phyloP scores from a whole-genome alignment of 2,888 invertebrate species.

The Drosophila glabriapex region DNA sequence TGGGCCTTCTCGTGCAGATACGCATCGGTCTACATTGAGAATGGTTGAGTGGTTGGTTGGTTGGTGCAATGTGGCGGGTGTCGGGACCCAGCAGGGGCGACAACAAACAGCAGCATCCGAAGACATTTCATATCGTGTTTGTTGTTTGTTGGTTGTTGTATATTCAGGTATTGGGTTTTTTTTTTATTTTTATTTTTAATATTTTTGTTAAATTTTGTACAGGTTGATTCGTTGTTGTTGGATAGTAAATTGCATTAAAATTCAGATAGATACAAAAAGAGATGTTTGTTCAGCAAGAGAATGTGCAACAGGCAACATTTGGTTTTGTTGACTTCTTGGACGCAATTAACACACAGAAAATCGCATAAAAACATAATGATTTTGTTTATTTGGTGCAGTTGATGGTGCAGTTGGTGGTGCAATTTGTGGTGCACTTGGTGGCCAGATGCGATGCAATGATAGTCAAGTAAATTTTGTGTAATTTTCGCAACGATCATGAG shows the following conservation, averaged over 20 bases:
- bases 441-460: conserved; percentile 30
- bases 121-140: conserved; percentile 22
- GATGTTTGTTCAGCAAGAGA: conserved; percentile 10
- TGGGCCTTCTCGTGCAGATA: conserved; percentile 85
- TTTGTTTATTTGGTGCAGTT: conserved; percentile 23
- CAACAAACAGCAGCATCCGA: conserved; percentile 33
- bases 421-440: conserved; percentile 12
- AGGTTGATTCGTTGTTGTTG: conserved; percentile 19
- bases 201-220: conserved; percentile 30
- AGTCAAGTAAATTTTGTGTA: conserved; percentile 10
- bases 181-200: not conserved
- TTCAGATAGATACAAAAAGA: conserved; percentile 48
- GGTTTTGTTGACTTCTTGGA: conserved; percentile 20
- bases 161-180: conserved; percentile 26
- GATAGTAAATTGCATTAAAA: conserved; percentile 70
- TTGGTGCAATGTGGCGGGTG: conserved; percentile 7
- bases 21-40: conserved; percentile 73
- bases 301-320: conserved; percentile 32
- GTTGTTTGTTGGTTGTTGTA: conserved; percentile 30
- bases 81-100: not conserved
- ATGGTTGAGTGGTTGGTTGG: not conserved
- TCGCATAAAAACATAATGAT: conserved; percentile 28
- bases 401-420: conserved; percentile 10
- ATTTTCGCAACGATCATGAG: conserved; percentile 44
- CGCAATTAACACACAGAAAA: conserved; percentile 25